These are phyloP conservation scores for Prunella himalayana DNA, from an alignment of 2,113 vertebrate genomes.

Conservation along the genomic window DNA sequence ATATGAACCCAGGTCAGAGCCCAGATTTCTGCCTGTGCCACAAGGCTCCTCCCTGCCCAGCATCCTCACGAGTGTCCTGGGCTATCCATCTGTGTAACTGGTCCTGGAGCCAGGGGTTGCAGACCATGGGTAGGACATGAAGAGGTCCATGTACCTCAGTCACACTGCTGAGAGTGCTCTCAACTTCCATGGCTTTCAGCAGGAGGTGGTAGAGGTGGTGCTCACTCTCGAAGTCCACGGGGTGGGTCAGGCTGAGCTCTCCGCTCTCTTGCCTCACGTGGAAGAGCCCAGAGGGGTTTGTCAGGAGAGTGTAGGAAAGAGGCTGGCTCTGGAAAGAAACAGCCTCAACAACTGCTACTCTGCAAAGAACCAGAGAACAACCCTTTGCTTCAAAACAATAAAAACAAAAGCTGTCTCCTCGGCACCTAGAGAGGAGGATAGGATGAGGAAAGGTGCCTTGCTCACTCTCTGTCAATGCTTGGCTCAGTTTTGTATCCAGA, in stretches of 20 bases:
- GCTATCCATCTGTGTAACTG: neutral
- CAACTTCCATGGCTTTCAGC: conserved; percentile 78
- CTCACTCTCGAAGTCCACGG: conserved; percentile 81
- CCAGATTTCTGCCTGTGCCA: neutral
- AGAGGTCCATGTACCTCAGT: conserved; percentile 72
- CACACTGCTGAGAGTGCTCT: conserved; percentile 79
- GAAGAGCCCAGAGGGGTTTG: conserved; percentile 84
- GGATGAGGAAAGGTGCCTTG: neutral
- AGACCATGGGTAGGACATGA: neutral
- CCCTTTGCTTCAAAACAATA: neutral
- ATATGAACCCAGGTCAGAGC: neutral
- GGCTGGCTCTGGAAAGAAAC: conserved; percentile 84
- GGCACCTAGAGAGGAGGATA: neutral
- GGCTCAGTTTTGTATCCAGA: neutral
- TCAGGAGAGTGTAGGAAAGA: conserved; percentile 79
- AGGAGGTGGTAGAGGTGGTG: conserved; percentile 82
- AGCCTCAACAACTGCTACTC: conserved; percentile 80
- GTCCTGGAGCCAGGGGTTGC: accelerated
- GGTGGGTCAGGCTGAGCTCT: conserved; percentile 76
- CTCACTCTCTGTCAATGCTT: neutral
- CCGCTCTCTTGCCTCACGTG: conserved; percentile 80
- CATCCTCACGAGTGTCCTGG: accelerated
- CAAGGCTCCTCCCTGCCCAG: neutral
- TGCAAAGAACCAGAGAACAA: conserved; percentile 31
- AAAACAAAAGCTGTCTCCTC: neutral